Percentiles rank a stretch among this genome's conserved stretches.
Evolutionary conservation across 2,113 vertebrate genomes (phyloP).

Genomic region (Xenopus borealis): DNA sequence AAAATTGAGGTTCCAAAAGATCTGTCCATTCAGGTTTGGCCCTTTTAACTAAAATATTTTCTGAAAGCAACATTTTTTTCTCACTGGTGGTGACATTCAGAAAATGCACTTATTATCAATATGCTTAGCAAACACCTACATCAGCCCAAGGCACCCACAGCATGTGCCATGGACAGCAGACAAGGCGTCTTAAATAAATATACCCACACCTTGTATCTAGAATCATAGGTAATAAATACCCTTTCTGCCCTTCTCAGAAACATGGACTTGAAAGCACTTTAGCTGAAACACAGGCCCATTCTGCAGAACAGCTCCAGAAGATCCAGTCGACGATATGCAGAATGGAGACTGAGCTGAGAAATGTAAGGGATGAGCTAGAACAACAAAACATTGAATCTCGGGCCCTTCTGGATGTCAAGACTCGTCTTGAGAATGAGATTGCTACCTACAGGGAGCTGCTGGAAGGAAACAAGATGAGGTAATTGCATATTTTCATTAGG

Average conservation of each 20-base stretch:
- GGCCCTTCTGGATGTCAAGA: slow-evolving; percentile 88
- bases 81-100: no score
- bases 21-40: no score
- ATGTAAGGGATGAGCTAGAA: slow-evolving; percentile 77
- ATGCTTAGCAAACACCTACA: no score
- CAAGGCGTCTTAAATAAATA: no score
- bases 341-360: slow-evolving; percentile 78
- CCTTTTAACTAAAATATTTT: no score
- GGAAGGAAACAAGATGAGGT: slow-evolving; percentile 80
- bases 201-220: no score
- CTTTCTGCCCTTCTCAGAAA: slow-evolving; percentile 72
- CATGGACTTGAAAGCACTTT: slow-evolving; percentile 79
- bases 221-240: no score
- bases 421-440: slow-evolving; percentile 93
- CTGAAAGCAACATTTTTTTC: no score
- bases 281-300: slow-evolving; percentile 75
- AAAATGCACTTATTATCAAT: no score
- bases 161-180: no score
- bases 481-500: background rate
- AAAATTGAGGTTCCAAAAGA: no score
- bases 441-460: slow-evolving; percentile 87
- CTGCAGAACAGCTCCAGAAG: slow-evolving; percentile 75
- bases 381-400: slow-evolving; percentile 81
- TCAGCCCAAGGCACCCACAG: no score
- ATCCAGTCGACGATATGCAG: slow-evolving; percentile 72